Conservation (phyloP, 2,888 invertebrate species). For the Catocala sponsa region DNA sequence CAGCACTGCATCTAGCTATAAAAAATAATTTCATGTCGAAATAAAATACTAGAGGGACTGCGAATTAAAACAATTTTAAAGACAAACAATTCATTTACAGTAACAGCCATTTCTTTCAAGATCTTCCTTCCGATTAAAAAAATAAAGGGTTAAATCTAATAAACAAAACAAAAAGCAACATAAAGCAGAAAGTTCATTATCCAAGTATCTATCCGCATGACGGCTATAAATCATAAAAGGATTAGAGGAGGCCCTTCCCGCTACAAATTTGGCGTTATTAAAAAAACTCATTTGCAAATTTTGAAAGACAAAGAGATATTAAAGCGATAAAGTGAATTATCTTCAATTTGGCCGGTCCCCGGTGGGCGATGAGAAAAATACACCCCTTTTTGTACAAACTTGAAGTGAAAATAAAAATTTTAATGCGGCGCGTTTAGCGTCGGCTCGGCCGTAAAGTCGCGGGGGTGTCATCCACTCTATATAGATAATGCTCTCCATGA, state of each 20-base stretch:
- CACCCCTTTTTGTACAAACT: conserved; percentile 67
- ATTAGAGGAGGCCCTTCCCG: conserved; percentile 66
- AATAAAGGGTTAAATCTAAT: conserved; percentile 60
- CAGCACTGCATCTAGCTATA: not conserved
- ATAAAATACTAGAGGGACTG: not conserved
- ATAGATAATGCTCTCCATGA: conserved; percentile 37
- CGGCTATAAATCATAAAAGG: conserved; percentile 81
- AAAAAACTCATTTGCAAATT: conserved; percentile 88
- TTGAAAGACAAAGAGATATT: conserved; percentile 85
- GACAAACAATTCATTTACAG: not conserved
- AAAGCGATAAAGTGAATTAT: conserved; percentile 85
- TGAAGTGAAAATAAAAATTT: conserved; percentile 73
- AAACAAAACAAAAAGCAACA: conserved; percentile 60
- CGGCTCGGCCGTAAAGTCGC: conserved; percentile 46
- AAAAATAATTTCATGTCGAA: not conserved
- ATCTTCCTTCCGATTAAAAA: conserved; percentile 39
- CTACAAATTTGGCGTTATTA: conserved; percentile 86
- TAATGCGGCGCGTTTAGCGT: conserved; percentile 63
- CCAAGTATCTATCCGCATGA: conserved; percentile 62
- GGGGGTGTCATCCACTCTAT: conserved; percentile 55
- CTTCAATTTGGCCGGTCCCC: conserved; percentile 71
- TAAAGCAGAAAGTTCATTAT: conserved; percentile 66
- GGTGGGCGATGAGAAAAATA: conserved; percentile 66
- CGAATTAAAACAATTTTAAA: conserved; percentile 1
- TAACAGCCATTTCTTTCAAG: not conserved